phyloP scores from a whole-genome alignment of 1,140 invertebrate genomes.

The Procambarus virginalis region DNA sequence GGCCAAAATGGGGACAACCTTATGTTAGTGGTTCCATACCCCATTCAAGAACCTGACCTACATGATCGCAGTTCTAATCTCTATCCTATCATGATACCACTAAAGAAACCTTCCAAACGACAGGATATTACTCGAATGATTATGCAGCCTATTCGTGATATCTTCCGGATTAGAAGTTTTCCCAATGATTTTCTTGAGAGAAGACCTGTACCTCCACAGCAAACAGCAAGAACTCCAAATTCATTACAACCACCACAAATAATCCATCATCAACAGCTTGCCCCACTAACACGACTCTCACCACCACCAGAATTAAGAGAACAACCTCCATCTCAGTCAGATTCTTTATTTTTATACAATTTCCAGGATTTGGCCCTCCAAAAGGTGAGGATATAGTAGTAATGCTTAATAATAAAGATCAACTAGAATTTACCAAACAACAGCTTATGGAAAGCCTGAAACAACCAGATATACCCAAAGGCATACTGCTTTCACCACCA shows the following conservation, averaged over 20 bases:
- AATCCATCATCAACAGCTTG: not conserved
- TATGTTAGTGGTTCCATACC: constrained; percentile 10
- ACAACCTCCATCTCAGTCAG: not conserved
- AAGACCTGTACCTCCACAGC: not conserved
- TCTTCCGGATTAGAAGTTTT: not conserved
- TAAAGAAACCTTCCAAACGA: not conserved
- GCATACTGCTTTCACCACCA: too few species aligned
- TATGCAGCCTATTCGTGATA: not conserved
- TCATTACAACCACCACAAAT: too few species aligned
- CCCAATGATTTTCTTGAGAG: not conserved
- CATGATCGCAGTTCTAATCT: constrained; percentile 12
- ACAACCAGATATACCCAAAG: too few species aligned
- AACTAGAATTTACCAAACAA: not conserved
- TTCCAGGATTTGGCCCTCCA: constrained; percentile 52
- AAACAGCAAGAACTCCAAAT: not conserved
- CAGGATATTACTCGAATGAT: constrained; percentile 1
- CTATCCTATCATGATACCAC: constrained; percentile 13
- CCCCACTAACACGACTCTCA: not conserved
- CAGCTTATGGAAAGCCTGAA: too few species aligned
- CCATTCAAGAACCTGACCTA: not conserved
- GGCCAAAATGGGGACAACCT: not conserved
- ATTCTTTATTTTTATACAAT: not conserved
- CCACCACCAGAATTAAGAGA: not conserved
- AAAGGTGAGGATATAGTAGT: constrained; percentile 43
- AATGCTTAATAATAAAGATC: not conserved